phyloP scores from a whole-genome alignment of 2,797 vertebrate species.

The Paratrypauchen microcephalus region DNA sequence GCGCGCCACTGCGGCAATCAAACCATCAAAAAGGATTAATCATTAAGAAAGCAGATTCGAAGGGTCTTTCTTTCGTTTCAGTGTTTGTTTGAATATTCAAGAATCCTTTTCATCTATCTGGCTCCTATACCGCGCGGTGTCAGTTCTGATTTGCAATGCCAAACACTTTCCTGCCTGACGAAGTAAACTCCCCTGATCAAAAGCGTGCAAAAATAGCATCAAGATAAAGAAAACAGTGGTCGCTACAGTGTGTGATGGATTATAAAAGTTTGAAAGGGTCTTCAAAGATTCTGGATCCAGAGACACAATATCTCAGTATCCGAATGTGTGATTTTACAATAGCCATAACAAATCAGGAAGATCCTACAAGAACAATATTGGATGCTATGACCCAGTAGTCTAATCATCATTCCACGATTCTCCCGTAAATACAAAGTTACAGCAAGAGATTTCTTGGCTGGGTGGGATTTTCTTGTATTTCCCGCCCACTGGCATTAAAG shows the following conservation, averaged over 20 bases:
- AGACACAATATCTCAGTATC: not conserved
- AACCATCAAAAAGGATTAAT: conserved; percentile 48
- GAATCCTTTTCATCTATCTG: conserved; percentile 53
- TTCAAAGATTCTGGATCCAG: not conserved
- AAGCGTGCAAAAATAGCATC: conserved; percentile 56
- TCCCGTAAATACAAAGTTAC: not conserved
- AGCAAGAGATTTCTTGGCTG: no score
- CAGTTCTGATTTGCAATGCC: conserved; percentile 30
- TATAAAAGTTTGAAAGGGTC: not conserved
- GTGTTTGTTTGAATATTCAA: conserved; percentile 53
- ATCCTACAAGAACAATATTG: no score
- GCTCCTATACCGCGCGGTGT: conserved; percentile 26
- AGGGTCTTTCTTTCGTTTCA: conserved; percentile 39
- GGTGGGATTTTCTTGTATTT: no score
- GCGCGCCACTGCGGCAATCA: conserved; percentile 14
- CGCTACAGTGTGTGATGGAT: conserved; percentile 20
- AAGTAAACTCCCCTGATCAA: conserved; percentile 52
- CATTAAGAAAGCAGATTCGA: conserved; percentile 46
- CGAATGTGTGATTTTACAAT: no score
- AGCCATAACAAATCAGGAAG: no score
- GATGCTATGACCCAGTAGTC: no score
- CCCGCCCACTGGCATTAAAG: not conserved
- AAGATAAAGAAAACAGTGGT: conserved; percentile 45
- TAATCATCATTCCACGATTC: not conserved
- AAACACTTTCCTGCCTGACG: conserved; percentile 32